Base-by-base conservation (phyloP, 2,113 vertebrate species). In the Vanacampus margaritifer region DNA sequence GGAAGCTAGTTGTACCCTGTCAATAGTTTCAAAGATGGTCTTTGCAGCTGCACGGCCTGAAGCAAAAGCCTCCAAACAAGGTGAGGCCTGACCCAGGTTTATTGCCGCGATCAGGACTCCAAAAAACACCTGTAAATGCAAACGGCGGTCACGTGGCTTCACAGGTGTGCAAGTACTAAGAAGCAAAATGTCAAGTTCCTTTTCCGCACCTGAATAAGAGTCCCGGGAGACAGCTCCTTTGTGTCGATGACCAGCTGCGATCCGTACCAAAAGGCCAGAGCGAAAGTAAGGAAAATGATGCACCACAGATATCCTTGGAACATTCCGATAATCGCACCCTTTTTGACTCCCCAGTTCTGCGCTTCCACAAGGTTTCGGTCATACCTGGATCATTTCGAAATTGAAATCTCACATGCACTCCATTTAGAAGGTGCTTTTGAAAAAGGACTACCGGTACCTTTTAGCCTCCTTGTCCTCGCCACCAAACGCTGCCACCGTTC, bases 271-370 rank as follows among this genome's bases (percentile, higher is more conserved):
- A 93, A 93, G 43, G 90, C 88, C 76, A 93, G 74, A 62, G 88
- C 90, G 5, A 83, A 93, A 72, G 88, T 91, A 14, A 93, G 66
- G 69, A 92, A 92, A 70, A 93, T 90, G 64, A 92, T 89, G 73
- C 85, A 88, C 91, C 92, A 92, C 62, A 92, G 64, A 78, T 87
- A 93, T 51, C 91, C 92, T 77, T 91, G 89, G 68, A 93, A 93
- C 28, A 90, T 3, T 8, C 90, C 92, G 1, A 89, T 73, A 67
- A 92, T 85, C 0, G 63, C 51, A 4, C 91, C 90, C 67, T 91
- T 93, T 73, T 89, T 92, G 41, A 92, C 75, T 1, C 91, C 91
- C 91, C 89, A 92, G n/a, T 35, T 84, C 70, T 91, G 91, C 36
- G 92, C 92, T 54, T 89, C 84, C 39, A 41, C 77, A 4, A 93